A percentile compares a stretch with the other conserved stretches of the same genome.
Evolutionary conservation across 2,113 vertebrate species (phyloP).

Genomic region (Laterallus jamaicensis): DNA sequence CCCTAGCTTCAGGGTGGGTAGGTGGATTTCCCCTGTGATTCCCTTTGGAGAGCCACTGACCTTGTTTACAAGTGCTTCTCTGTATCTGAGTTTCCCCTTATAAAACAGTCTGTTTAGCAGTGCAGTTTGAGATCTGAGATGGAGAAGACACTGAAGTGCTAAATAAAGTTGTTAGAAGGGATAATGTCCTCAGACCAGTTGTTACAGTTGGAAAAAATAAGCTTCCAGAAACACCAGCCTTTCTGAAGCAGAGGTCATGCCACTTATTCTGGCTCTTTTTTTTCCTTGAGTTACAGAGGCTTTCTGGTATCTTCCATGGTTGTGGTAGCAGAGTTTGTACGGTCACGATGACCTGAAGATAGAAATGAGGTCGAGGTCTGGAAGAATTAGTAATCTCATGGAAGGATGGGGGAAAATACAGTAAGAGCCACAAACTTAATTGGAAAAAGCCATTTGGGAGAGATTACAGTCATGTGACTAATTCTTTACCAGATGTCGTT

Average conservation of each 20-base stretch:
- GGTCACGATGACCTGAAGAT: not conserved
- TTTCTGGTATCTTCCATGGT: not conserved
- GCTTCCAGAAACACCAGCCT: not conserved
- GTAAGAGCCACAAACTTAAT: not conserved
- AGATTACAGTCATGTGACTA: not conserved
- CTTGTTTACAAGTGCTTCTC: not conserved
- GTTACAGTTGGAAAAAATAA: not conserved
- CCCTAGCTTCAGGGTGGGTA: not conserved
- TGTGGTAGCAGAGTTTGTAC: not conserved
- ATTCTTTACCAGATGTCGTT: not conserved
- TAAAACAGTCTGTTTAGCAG: not conserved
- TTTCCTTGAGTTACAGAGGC: not conserved
- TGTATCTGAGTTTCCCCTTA: not conserved
- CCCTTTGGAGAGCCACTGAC: not conserved
- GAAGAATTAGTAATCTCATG: not conserved
- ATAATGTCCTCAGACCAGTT: not conserved
- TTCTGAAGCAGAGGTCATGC: not conserved
- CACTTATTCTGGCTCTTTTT: not conserved
- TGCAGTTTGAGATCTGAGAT: not conserved
- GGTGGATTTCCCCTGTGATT: not conserved
- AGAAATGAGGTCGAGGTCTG: not conserved
- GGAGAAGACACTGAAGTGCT: not conserved
- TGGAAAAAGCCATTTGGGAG: not conserved
- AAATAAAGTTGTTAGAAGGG: not conserved
- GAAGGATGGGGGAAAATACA: not conserved